Conservation (phyloP, 2,113 vertebrate species). For the Coptodon rendalli region DNA sequence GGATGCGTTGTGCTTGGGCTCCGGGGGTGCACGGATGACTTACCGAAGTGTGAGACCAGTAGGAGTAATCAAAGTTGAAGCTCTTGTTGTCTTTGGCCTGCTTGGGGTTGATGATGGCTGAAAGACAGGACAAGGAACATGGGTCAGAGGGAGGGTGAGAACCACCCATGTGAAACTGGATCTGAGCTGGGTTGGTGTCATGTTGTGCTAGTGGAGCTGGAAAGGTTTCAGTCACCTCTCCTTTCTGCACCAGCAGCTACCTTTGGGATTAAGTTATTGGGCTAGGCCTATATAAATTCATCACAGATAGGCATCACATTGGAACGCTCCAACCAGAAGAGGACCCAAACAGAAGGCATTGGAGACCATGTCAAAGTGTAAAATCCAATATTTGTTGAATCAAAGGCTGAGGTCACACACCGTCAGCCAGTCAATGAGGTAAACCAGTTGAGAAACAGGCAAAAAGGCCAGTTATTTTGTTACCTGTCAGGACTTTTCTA, state of each 20-base stretch:
- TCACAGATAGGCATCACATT: not conserved
- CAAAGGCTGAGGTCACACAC: not conserved
- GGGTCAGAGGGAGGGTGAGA: conserved; percentile 20
- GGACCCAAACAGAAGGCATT: not conserved
- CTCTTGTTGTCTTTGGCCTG: conserved; percentile 97
- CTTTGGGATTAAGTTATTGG: not conserved
- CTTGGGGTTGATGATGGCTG: conserved; percentile 95
- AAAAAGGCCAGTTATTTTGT: not conserved
- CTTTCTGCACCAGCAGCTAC: not conserved
- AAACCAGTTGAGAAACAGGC: not conserved
- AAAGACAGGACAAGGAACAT: conserved; percentile 55
- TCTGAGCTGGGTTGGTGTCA: not conserved
- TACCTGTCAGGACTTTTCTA: not conserved
- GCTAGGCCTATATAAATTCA: not conserved
- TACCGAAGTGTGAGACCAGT: conserved; percentile 98
- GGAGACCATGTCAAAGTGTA: not conserved
- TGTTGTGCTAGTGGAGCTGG: not conserved
- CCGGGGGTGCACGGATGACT: conserved; percentile 17
- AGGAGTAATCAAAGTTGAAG: conserved; percentile 99
- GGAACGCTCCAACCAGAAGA: not conserved
- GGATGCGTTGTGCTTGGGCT: not conserved
- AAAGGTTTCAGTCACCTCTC: not conserved
- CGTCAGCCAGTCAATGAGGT: not conserved
- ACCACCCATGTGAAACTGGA: conserved; percentile 11
- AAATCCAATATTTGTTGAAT: not conserved